Percentiles rank a stretch among this genome's conserved stretches.
phyloP scores from a whole-genome alignment of 2,888 invertebrate genomes.

The Anaspis maculata region DNA sequence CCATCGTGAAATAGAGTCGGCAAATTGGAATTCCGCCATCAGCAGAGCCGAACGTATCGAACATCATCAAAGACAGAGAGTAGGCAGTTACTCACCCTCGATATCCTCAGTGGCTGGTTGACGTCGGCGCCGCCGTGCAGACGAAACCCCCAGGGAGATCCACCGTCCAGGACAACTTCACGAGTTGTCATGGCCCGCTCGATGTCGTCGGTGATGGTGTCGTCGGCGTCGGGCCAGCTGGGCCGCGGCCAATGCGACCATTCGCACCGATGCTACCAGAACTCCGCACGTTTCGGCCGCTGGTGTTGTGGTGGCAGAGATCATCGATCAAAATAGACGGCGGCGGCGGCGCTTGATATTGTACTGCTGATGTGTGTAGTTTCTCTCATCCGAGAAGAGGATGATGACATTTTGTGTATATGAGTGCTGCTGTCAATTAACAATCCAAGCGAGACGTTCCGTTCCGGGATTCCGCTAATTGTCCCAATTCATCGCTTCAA shows the following conservation, averaged over 20 bases:
- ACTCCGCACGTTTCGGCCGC: constrained; percentile 11
- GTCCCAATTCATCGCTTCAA: constrained; percentile 1
- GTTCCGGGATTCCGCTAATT: constrained; percentile 4
- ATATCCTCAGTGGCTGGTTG: constrained; percentile 69
- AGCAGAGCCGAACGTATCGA: too few relatives aligned
- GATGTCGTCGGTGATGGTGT: constrained; percentile 7
- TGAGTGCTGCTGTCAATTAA: too few relatives aligned
- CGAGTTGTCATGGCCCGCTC: constrained; percentile 54
- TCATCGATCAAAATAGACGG: constrained; percentile 28
- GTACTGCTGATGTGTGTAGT: too few relatives aligned
- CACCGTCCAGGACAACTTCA: constrained; percentile 70
- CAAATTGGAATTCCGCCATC: too few relatives aligned
- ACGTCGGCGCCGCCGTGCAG: constrained; percentile 78
- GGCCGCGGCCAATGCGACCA: constrained; percentile 25
- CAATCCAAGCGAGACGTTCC: too few relatives aligned
- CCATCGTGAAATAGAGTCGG: too few relatives aligned
- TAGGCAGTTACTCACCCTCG: constrained; percentile 64
- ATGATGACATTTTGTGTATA: too few relatives aligned
- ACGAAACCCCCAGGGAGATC: constrained; percentile 84
- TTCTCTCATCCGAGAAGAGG: too few relatives aligned
- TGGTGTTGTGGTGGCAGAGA: not conserved
- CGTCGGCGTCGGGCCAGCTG: constrained; percentile 16
- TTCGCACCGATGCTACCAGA: constrained; percentile 10
- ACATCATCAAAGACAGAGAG: too few relatives aligned
- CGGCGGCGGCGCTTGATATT: constrained; percentile 4